Evolutionary conservation across 2,113 vertebrate species (phyloP).

Genomic region (Phyllopteryx taeniolatus): DNA sequence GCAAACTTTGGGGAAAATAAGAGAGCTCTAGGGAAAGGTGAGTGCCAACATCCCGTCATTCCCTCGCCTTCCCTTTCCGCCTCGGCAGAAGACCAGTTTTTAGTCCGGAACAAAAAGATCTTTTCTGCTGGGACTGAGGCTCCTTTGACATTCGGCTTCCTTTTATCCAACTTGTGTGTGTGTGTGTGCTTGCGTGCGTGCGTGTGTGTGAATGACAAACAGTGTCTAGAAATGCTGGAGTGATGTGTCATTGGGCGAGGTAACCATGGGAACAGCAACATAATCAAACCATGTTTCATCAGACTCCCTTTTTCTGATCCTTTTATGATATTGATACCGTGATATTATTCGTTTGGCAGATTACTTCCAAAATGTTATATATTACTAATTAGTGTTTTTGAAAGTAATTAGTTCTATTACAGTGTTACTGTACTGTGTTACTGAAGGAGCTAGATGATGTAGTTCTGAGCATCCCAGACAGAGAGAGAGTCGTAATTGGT

Average conservation of each 20-base stretch:
- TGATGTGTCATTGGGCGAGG: neutral
- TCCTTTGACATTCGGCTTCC: neutral
- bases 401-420: too few relatives aligned
- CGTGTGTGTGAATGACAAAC: neutral
- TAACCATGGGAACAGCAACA: neutral
- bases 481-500: too few relatives aligned
- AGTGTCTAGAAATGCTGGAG: neutral
- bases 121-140: constrained; percentile 58
- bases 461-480: too few relatives aligned
- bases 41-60: constrained; percentile 53
- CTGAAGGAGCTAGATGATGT: too few relatives aligned
- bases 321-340: neutral
- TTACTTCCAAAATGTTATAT: neutral
- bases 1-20: constrained; percentile 13
- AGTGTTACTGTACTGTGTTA: too few relatives aligned
- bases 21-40: constrained; percentile 49
- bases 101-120: constrained; percentile 48
- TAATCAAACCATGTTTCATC: neutral
- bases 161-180: neutral
- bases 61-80: constrained; percentile 9
- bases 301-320: neutral
- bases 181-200: neutral
- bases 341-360: neutral
- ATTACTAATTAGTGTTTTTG: too few relatives aligned
- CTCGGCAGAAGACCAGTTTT: constrained; percentile 53